Evolutionary conservation across 2,113 vertebrate genomes (phyloP).

Genomic region (Mormyrus lacerda): DNA sequence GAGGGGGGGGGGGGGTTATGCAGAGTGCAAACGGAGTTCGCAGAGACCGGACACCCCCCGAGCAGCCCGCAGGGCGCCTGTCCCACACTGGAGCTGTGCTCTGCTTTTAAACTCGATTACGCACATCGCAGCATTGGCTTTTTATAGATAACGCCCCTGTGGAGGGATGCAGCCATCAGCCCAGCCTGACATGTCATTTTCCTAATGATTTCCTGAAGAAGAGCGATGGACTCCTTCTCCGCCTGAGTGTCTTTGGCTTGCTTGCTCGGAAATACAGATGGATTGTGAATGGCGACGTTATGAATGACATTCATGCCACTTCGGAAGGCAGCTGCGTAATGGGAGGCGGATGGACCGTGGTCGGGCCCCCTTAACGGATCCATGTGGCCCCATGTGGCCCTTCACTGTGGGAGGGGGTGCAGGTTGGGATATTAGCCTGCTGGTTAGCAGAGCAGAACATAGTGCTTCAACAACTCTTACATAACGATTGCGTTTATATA

Average conservation of each 20-base stretch:
- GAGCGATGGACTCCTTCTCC: neutral
- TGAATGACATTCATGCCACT: neutral
- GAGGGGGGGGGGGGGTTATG: neutral
- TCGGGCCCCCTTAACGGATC: neutral
- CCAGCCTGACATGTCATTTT: neutral
- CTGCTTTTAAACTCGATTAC: slow-evolving; percentile 4
- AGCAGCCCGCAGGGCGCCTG: neutral
- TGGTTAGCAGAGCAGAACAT: neutral
- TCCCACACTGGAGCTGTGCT: neutral
- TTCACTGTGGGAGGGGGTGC: neutral
- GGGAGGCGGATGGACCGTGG: neutral
- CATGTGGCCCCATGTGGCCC: too few species aligned
- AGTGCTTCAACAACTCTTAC: neutral
- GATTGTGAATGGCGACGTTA: neutral
- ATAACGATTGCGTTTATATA: neutral
- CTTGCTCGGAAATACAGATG: slow-evolving; percentile 11
- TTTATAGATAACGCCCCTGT: slow-evolving; percentile 4
- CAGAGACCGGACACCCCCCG: neutral
- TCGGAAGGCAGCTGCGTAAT: neutral
- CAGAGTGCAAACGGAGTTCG: neutral
- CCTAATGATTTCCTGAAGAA: slow-evolving; percentile 20
- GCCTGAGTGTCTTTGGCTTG: neutral
- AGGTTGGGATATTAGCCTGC: neutral
- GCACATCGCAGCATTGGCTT: neutral
- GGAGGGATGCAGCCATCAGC: neutral